These are phyloP conservation scores for Odiellus spinosus DNA, from an alignment of 2,888 invertebrate species.

Conservation along the genomic window DNA sequence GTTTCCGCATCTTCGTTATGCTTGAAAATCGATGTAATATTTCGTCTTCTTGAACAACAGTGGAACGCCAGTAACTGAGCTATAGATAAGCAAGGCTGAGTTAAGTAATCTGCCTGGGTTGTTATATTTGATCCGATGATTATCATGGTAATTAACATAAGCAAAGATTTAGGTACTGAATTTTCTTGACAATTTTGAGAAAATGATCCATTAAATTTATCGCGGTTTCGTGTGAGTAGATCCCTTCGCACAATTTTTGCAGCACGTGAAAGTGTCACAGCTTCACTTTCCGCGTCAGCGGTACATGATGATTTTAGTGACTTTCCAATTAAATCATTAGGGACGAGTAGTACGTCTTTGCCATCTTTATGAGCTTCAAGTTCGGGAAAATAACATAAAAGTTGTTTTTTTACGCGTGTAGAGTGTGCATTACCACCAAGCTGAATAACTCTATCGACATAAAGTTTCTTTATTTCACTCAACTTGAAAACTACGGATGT, in stretches of 20 bases:
- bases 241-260: background rate
- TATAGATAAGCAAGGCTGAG: too few species aligned
- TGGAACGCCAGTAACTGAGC: too few species aligned
- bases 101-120: background rate
- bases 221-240: background rate
- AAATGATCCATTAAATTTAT: background rate
- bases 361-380: too few species aligned
- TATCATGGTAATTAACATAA: background rate
- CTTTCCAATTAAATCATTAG: background rate
- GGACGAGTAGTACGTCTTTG: background rate
- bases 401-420: too few species aligned
- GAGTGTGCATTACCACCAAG: too few species aligned
- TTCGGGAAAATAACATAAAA: too few species aligned
- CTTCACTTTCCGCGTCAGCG: background rate
- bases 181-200: background rate
- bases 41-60: too few species aligned
- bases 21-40: background rate
- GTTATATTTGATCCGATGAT: background rate
- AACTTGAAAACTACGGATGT: background rate
- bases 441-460: background rate
- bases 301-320: background rate
- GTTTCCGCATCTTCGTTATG: background rate
- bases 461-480: background rate
- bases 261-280: background rate
- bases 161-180: background rate